phyloP scores from a whole-genome alignment of 2,113 vertebrate species.

The Calcarius ornatus region DNA sequence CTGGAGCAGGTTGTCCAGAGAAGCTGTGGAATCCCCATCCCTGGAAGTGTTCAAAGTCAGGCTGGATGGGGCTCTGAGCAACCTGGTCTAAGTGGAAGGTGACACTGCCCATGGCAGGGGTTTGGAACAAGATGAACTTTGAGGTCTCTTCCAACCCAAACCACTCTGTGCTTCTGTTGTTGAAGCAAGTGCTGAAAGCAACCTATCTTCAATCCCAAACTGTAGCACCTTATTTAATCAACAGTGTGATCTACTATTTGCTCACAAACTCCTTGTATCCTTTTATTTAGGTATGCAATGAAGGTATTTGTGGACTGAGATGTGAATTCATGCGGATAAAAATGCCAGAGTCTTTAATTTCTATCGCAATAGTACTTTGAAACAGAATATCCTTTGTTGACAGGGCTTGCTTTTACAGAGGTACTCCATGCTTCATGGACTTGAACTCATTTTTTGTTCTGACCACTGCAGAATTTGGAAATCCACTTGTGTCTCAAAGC shows the following conservation, averaged over 20 bases:
- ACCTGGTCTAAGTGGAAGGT: background rate
- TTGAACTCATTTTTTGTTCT: background rate
- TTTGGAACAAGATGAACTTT: background rate
- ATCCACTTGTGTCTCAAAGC: conserved; percentile 30
- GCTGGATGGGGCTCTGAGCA: background rate
- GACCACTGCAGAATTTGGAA: conserved; percentile 15
- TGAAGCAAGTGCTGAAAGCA: background rate
- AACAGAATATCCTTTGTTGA: background rate
- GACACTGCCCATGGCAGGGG: background rate
- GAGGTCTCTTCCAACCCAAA: background rate
- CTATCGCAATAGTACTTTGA: background rate
- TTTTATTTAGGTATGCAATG: background rate
- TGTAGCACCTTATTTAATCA: background rate
- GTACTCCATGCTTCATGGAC: background rate
- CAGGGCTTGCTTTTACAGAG: conserved; percentile 1
- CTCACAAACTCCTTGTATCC: background rate
- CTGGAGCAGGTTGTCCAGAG: background rate
- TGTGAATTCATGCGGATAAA: conserved; percentile 1
- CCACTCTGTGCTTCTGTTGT: background rate
- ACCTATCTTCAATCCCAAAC: background rate
- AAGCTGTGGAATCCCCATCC: background rate
- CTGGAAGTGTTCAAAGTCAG: background rate
- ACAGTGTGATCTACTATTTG: rapidly evolving
- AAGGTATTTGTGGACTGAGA: background rate
- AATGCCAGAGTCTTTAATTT: background rate